These are phyloP conservation scores for Fregata magnificens DNA, from an alignment of 2,113 vertebrate genomes.

Conservation along the genomic window DNA sequence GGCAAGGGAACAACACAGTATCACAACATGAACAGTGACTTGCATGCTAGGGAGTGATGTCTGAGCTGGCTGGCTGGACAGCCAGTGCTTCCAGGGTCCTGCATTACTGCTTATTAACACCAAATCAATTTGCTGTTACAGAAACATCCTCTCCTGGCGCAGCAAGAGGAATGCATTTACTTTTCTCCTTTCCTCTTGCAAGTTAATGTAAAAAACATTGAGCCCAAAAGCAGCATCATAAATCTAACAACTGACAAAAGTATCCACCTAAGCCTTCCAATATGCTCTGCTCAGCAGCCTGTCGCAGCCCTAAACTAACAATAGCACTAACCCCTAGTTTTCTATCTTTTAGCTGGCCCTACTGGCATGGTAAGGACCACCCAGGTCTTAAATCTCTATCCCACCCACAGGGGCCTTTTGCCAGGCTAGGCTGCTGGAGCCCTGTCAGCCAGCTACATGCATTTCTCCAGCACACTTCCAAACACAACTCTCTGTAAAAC, in stretches of 20 bases:
- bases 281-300: neutral
- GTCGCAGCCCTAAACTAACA: neutral
- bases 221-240: fast-evolving
- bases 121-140: neutral
- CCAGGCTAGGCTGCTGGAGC: neutral
- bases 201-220: neutral
- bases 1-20: fast-evolving
- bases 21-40: fast-evolving
- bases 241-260: neutral
- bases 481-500: neutral
- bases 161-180: neutral
- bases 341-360: neutral
- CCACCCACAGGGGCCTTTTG: neutral
- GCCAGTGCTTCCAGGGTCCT: neutral
- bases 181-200: neutral
- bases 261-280: neutral
- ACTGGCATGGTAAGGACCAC: neutral
- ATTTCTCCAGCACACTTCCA: neutral
- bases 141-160: constrained; percentile 11
- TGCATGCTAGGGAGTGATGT: neutral
- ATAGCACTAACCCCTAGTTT: neutral
- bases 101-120: neutral
- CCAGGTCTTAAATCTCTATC: neutral
- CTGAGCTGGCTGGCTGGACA: neutral
- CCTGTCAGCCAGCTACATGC: neutral